These are phyloP conservation scores for Otocyon megalotis DNA, from an alignment of 2,113 vertebrate species.

Conservation along the genomic window DNA sequence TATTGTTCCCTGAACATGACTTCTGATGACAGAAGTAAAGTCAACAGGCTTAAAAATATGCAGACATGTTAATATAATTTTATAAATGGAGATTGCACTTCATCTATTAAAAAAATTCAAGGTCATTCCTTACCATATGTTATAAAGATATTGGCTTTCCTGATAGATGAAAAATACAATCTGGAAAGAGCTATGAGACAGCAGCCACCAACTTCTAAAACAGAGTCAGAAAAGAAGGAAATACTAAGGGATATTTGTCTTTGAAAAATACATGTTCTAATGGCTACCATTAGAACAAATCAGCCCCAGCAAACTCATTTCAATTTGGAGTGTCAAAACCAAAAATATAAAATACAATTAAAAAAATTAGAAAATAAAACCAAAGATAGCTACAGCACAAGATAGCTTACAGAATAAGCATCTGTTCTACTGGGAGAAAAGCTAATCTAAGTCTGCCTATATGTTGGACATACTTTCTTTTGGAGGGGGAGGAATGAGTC, in stretches of 20 bases:
- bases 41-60: slow-evolving; percentile 74
- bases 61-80: slow-evolving; percentile 50
- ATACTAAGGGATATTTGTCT: slow-evolving; percentile 48
- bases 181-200: slow-evolving; percentile 59
- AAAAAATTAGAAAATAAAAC: not conserved
- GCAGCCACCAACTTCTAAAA: not conserved
- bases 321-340: slow-evolving; percentile 64
- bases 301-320: slow-evolving; percentile 61
- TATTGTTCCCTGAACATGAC: slow-evolving; percentile 50
- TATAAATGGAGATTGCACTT: slow-evolving; percentile 59
- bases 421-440: not conserved
- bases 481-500: not conserved
- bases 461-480: not conserved
- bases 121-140: slow-evolving; percentile 61
- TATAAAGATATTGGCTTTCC: slow-evolving; percentile 52
- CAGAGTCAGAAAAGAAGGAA: not conserved
- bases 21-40: slow-evolving; percentile 64
- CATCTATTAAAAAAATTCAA: slow-evolving; percentile 68
- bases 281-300: slow-evolving; percentile 50
- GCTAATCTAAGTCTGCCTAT: not conserved
- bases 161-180: slow-evolving; percentile 69
- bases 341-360: slow-evolving; percentile 32
- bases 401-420: slow-evolving; percentile 12
- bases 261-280: not conserved
- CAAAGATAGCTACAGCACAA: not conserved